Evolutionary conservation across 2,113 vertebrate genomes (phyloP), one percentile per base, ranked within the genome.

Genomic region (Argyrosomus japonicus): DNA sequence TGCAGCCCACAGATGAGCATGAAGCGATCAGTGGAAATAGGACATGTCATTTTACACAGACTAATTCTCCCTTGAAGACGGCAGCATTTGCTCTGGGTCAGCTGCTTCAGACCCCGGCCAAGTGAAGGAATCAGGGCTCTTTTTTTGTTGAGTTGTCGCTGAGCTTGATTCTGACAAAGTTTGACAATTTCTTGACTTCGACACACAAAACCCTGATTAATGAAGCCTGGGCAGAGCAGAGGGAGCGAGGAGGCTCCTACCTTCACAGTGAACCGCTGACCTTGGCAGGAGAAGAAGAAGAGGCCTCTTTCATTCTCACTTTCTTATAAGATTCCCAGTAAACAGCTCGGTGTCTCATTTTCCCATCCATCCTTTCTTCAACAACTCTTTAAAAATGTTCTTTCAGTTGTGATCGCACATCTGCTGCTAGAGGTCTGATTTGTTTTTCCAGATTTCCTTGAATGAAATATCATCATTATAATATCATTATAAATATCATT

Each of bases 181-280:
- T 97, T 99, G 98, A 99, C 98, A 99, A 96, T 95, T 96, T 95
- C 93, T 96, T 92, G 93, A 95, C 94, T 95, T 80, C 36, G 48
- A 89, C 93, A 90, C 93, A 93, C 91, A 94, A 94, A 89, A 91
- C 85, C 77, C 87, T 90, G 93, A 95, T 95, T 93, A 94, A 93
- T 68, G 91, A 96, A 96, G 95, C 85, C 80, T 85, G 51, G 29
- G 54, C 68, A 71, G 86, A 76, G 68, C 64, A 15, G 86, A 81
- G 79, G 68, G 83, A 72, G 70, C 19, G 74, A 78, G 14, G 70
- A 18, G 53, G 56, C 69, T 76, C 36, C 51, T 84, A 84, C 89
- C 86, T 91, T 88, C 89, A 84, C 91, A 54, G 29, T 88, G 91
- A 93, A 88, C 91, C 60, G 63, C 50, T 92, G 90, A 91, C 92